Conservation (phyloP, 2,113 vertebrate species). For the Trogon surrucura region DNA sequence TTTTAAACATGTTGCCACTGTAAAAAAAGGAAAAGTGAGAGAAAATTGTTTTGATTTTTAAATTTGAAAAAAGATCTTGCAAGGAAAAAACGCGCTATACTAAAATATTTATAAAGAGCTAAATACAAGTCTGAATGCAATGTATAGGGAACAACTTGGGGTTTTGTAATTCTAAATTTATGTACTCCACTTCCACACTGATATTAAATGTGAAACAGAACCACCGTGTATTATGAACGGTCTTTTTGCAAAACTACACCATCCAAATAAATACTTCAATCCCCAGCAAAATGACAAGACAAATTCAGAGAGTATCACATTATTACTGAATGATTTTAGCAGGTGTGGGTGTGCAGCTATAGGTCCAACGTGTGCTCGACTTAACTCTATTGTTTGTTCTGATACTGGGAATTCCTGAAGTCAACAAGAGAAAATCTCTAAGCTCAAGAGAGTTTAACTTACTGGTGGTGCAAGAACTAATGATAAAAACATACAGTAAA, state of each 20-base stretch:
- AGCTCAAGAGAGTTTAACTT: background rate
- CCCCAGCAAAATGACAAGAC: constrained; percentile 39
- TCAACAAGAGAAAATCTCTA: fast-evolving
- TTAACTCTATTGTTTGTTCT: constrained; percentile 16
- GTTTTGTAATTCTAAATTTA: background rate
- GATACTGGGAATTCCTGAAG: background rate
- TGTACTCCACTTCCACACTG: background rate
- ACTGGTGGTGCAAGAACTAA: background rate
- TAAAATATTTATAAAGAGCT: background rate
- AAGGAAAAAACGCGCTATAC: background rate
- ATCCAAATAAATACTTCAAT: constrained; percentile 46
- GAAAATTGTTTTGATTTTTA: background rate
- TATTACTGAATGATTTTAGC: constrained; percentile 7
- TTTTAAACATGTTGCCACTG: background rate
- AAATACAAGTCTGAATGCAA: background rate
- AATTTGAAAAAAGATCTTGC: background rate
- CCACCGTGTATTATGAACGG: background rate
- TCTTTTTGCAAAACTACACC: constrained; percentile 59
- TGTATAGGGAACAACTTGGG: background rate
- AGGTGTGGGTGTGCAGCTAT: background rate
- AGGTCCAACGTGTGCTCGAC: background rate
- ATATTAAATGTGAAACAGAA: constrained; percentile 61
- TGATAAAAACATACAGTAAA: background rate
- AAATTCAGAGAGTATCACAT: constrained; percentile 16
- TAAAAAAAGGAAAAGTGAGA: background rate